Conservation (phyloP, 35 echinoderm and acorn worm genomes). For the Lytechinus variegatus region DNA sequence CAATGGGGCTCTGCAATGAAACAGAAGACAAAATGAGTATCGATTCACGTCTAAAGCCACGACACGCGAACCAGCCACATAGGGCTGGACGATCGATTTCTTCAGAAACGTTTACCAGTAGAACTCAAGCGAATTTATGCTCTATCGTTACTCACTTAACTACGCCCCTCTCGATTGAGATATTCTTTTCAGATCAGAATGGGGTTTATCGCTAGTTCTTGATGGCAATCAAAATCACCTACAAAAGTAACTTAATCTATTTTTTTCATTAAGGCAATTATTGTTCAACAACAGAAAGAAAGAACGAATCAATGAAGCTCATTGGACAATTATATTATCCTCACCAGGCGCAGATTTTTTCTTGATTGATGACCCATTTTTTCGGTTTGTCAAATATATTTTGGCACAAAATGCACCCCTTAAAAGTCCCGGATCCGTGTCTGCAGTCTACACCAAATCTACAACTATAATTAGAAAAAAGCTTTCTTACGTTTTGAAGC, state of each 20-base stretch:
- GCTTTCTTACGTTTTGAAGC: too few species aligned
- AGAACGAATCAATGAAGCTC: not conserved
- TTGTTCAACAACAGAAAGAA: not conserved
- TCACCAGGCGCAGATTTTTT: too few species aligned
- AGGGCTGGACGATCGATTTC: not conserved
- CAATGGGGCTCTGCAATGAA: slow-evolving; percentile 41
- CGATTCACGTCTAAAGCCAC: not conserved
- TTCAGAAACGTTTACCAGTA: not conserved
- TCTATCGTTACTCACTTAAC: not conserved
- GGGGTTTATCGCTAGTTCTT: not conserved
- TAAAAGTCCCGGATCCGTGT: too few species aligned
- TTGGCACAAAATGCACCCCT: too few species aligned
- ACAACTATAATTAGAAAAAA: too few species aligned
- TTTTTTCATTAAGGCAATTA: not conserved
- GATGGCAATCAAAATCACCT: not conserved
- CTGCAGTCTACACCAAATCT: too few species aligned
- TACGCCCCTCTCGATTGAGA: not conserved
- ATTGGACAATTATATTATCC: too few species aligned
- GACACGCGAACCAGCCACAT: slow-evolving; percentile 24
- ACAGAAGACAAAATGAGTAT: slow-evolving; percentile 43
- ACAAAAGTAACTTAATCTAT: not conserved
- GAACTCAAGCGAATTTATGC: not conserved
- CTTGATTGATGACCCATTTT: too few species aligned
- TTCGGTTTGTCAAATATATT: too few species aligned
- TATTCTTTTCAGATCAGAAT: not conserved